Base-by-base conservation (phyloP, 1,140 invertebrate species). In the Diplogasteroides magnus region DNA sequence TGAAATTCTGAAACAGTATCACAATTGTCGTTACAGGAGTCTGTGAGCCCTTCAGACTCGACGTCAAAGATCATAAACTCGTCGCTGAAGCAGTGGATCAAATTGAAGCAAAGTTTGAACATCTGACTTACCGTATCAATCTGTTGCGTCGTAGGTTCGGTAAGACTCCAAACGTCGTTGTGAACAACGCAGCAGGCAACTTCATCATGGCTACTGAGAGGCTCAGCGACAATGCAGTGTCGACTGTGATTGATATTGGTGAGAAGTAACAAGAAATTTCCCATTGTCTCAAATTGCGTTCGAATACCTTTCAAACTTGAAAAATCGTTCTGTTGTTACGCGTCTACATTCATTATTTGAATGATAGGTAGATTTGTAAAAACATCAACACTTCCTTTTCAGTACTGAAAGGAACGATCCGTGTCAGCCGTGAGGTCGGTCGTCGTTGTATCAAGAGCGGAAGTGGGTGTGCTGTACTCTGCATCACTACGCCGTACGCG, bases 151-250 rank as follows among this genome's bases (percentile, higher is more conserved):
- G 6, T 19, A 48, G 37, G 19, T 82, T 88, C 68, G 87, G 87
- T 23, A 61, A 69, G 25, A 77, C 87, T 19, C 87, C 87, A 15
- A 81, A 85, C 64, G 78, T 88, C 19, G 73, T 88, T 31, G 83
- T 88, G n/a, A 88, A 88, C 77, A 88, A 88, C 79, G 87, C 87
- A 61, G 87, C 87, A 28, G 87, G 87, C 14, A 88, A 88, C 71
- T 88, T 88, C 74, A 85, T 88, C 63, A 84, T 84, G 3, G 87
- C 87, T 11, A 83, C 86, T 26, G 86, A 87, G 74, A 77, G 84
- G 55, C 79, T 88, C 0, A 86, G 86, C 2, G 69, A 84, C 1
- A 87, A 88, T 82, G 87, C 86, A 11, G 87, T 84, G 78, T 84
- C 81, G 68, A 85, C 87, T n/a, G 83, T 88, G 25, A 79, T 86